Conservation (phyloP, 2,888 invertebrate species). For the Balanococcus diminutus region DNA sequence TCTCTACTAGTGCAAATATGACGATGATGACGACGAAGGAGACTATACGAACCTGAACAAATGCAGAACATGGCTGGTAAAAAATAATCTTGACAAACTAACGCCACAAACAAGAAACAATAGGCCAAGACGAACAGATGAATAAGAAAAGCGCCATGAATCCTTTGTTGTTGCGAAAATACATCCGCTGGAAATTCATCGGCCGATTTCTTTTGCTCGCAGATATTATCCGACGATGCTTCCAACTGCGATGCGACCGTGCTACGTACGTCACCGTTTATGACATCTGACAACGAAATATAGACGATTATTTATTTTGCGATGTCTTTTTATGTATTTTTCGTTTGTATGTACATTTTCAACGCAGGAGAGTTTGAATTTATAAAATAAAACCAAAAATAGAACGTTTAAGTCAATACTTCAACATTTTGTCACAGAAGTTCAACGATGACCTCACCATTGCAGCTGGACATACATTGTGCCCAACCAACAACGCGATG, state of each 20-base stretch:
- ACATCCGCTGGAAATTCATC: conserved; percentile 60
- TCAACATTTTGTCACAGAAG: too few species aligned
- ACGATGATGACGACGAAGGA: not conserved
- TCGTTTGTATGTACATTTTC: not conserved
- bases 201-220: conserved; percentile 46
- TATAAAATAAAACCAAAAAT: too few species aligned
- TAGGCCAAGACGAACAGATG: conserved; percentile 80
- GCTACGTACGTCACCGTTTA: not conserved
- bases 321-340: not conserved
- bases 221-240: not conserved
- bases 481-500: too few species aligned
- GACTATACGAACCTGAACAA: conserved; percentile 69
- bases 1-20: not conserved
- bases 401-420: too few species aligned
- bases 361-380: not conserved
- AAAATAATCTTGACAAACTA: conserved; percentile 91
- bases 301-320: conserved; percentile 13
- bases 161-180: conserved; percentile 70
- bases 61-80: conserved; percentile 87
- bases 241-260: not conserved
- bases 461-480: too few species aligned
- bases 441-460: too few species aligned
- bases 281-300: conserved; percentile 39
- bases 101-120: conserved; percentile 82
- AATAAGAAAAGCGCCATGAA: conserved; percentile 75